A percentile compares a stretch with the other conserved stretches of the same genome.
phyloP scores from a whole-genome alignment of 2,113 vertebrate species.

The Cathartes aura region DNA sequence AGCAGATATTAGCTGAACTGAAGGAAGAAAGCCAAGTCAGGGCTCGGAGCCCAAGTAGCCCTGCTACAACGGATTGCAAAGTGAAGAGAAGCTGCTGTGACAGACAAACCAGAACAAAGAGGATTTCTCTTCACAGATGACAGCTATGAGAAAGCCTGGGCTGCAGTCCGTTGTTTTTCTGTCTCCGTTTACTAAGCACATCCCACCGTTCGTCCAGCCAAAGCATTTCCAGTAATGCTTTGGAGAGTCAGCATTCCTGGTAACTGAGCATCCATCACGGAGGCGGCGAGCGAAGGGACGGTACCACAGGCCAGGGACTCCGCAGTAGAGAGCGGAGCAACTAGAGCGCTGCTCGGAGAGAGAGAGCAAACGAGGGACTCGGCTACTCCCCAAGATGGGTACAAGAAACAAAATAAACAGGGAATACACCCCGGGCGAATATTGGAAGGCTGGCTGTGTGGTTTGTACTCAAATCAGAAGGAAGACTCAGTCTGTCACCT shows the following conservation, averaged over 20 bases:
- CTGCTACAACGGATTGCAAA: neutral
- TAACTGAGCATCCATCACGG: rapidly evolving
- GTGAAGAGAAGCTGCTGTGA: neutral
- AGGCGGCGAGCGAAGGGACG: rapidly evolving
- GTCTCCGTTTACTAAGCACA: neutral
- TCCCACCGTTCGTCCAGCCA: rapidly evolving
- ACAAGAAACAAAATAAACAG: neutral
- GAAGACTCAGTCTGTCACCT: neutral
- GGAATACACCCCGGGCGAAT: neutral
- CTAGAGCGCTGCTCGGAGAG: neutral
- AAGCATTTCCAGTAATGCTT: neutral
- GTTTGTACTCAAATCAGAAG: neutral
- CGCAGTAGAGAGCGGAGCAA: neutral
- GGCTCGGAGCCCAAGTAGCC: neutral
- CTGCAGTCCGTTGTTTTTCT: neutral
- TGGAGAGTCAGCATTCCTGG: neutral
- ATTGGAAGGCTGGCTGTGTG: neutral
- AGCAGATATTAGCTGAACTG: neutral
- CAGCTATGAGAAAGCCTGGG: neutral
- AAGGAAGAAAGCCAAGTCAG: neutral
- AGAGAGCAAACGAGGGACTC: neutral
- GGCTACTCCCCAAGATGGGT: no score
- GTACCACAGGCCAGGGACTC: neutral
- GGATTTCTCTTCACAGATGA: neutral
- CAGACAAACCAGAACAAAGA: neutral